Evolutionary conservation across 2,113 vertebrate genomes (phyloP).

Genomic region (Nycticebus coucang): DNA sequence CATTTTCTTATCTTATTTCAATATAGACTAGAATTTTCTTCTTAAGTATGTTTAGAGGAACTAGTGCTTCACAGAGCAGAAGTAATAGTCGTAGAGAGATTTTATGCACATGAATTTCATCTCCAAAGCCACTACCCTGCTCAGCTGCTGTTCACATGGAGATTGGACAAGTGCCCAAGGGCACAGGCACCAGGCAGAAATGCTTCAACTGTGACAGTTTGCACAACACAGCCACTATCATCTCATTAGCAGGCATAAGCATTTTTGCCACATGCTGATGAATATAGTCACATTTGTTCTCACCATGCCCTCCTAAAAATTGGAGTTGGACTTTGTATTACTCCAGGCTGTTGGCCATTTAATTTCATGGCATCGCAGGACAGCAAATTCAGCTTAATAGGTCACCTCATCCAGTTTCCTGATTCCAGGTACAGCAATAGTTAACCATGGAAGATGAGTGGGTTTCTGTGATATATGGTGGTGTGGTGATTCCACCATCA

Average conservation of each 20-base stretch:
- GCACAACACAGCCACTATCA: constrained; percentile 77
- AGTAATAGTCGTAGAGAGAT: constrained; percentile 29
- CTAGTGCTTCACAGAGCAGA: background rate
- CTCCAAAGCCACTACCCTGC: constrained; percentile 63
- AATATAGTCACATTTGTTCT: constrained; percentile 73
- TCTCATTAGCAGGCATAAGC: constrained; percentile 77
- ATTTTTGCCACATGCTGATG: constrained; percentile 81
- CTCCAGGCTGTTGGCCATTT: constrained; percentile 4
- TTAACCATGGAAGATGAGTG: background rate
- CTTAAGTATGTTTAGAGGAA: constrained; percentile 24
- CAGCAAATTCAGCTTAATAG: background rate
- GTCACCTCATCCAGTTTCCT: background rate
- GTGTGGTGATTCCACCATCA: background rate
- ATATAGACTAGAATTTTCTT: constrained; percentile 40
- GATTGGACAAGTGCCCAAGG: constrained; percentile 79
- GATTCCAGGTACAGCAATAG: background rate
- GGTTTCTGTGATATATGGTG: background rate
- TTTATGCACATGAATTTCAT: constrained; percentile 58
- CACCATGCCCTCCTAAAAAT: background rate
- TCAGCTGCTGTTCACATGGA: constrained; percentile 59
- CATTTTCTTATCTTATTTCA: constrained; percentile 50
- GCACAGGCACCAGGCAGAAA: constrained; percentile 69
- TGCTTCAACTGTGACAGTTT: constrained; percentile 76
- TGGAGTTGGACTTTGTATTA: constrained; percentile 37
- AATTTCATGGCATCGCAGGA: constrained; percentile 6